Conservation (phyloP, 1,140 invertebrate genomes). For the Dendroctonus ponderosae region DNA sequence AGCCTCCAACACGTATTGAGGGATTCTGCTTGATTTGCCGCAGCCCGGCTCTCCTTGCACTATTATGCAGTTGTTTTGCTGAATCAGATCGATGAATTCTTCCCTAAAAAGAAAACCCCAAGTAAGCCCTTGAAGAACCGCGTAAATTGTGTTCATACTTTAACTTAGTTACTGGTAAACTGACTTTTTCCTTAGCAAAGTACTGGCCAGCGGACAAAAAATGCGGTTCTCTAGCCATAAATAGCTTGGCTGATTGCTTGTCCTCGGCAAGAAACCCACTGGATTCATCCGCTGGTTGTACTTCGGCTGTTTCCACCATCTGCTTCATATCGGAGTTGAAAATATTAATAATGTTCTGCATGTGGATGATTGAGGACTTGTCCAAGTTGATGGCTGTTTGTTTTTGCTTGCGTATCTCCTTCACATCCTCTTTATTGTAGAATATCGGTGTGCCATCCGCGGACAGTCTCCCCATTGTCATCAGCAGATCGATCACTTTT, state of each 20-base stretch:
- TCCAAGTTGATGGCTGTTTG: constrained; percentile 37
- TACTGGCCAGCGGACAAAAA: constrained; percentile 36
- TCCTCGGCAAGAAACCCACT: constrained; percentile 24
- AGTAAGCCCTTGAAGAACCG: not conserved
- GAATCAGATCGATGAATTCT: constrained; percentile 40
- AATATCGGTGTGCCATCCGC: constrained; percentile 43
- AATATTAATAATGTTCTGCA: constrained; percentile 41
- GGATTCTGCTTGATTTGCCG: constrained; percentile 86
- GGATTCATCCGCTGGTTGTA: not conserved
- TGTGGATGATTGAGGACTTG: constrained; percentile 24
- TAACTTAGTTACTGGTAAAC: constrained; percentile 45
- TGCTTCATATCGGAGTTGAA: constrained; percentile 39
- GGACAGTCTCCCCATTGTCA: constrained; percentile 41
- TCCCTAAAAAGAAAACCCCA: constrained; percentile 39
- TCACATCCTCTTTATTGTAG: constrained; percentile 42
- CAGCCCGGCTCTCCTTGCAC: constrained; percentile 88
- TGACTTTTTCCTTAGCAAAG: constrained; percentile 40
- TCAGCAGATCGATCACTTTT: constrained; percentile 42
- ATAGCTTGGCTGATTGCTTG: not conserved
- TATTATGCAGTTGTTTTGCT: constrained; percentile 60
- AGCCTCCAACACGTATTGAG: constrained; percentile 73
- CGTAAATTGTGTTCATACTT: constrained; percentile 35
- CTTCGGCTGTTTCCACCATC: constrained; percentile 26
- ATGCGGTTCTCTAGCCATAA: constrained; percentile 30
- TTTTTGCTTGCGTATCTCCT: constrained; percentile 37